Evolutionary conservation across 2,113 vertebrate genomes (phyloP).

Genomic region (Tyrannus savana): DNA sequence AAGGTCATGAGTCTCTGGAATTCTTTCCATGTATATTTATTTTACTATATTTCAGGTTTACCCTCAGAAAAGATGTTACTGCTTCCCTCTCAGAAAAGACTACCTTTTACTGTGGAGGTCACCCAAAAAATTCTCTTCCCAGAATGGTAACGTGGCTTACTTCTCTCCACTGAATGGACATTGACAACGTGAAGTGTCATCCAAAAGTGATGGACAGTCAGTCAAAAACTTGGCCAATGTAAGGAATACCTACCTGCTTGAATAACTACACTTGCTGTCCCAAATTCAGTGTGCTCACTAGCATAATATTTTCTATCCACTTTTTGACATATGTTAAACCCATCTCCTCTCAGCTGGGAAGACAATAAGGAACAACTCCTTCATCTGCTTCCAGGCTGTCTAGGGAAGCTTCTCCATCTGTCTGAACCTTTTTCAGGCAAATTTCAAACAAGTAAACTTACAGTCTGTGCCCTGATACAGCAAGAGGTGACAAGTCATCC

Average conservation of each 20-base stretch:
- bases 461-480: neutral
- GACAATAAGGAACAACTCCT: constrained; percentile 13
- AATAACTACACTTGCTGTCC: neutral
- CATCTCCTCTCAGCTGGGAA: constrained; percentile 7
- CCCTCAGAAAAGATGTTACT: neutral
- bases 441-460: neutral
- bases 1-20: neutral
- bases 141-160: neutral
- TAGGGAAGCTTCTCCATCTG: neutral
- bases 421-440: neutral
- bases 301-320: neutral
- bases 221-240: neutral
- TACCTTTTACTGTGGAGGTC: neutral
- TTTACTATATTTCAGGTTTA: neutral
- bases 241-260: neutral
- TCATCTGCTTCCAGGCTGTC: neutral
- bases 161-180: neutral
- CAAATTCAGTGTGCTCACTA: neutral
- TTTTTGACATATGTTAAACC: constrained; percentile 21
- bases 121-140: neutral
- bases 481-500: neutral
- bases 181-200: neutral
- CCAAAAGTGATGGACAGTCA: neutral
- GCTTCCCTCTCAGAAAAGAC: neutral
- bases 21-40: neutral